A percentile compares a stretch with the other conserved stretches of the same genome.
Evolutionary conservation across 2,113 vertebrate species (phyloP).

Genomic region (Glaucomys volans): DNA sequence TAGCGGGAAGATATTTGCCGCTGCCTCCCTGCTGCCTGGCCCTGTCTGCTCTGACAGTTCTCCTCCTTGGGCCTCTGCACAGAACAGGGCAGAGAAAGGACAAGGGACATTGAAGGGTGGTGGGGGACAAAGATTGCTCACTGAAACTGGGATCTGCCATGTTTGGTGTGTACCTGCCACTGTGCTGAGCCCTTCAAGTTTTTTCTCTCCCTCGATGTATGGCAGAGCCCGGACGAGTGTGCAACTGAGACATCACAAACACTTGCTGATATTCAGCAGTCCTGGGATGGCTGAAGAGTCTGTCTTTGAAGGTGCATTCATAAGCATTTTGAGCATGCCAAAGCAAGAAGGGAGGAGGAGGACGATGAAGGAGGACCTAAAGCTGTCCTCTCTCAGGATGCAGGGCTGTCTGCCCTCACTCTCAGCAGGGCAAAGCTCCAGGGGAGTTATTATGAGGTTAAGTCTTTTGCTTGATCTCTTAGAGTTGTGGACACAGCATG

Average conservation of each 20-base stretch:
- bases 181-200: background rate
- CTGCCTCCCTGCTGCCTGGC: background rate
- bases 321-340: background rate
- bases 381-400: accelerated
- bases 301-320: background rate
- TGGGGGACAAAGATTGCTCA: background rate
- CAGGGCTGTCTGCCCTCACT: background rate
- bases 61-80: background rate
- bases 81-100: background rate
- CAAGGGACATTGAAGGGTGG: background rate
- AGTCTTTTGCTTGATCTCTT: background rate
- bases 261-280: accelerated
- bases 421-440: background rate
- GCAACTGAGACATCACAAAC: background rate
- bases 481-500: background rate
- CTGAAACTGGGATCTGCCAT: background rate
- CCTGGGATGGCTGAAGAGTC: background rate
- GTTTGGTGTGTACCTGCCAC: background rate
- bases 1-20: background rate
- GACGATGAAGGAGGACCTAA: background rate
- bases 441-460: no score
- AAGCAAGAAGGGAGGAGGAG: background rate
- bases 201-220: background rate
- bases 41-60: background rate
- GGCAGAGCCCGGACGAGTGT: background rate